Evolutionary conservation across 1,140 invertebrate species (phyloP).

Genomic region (Mycetomoellerius zeteki): DNA sequence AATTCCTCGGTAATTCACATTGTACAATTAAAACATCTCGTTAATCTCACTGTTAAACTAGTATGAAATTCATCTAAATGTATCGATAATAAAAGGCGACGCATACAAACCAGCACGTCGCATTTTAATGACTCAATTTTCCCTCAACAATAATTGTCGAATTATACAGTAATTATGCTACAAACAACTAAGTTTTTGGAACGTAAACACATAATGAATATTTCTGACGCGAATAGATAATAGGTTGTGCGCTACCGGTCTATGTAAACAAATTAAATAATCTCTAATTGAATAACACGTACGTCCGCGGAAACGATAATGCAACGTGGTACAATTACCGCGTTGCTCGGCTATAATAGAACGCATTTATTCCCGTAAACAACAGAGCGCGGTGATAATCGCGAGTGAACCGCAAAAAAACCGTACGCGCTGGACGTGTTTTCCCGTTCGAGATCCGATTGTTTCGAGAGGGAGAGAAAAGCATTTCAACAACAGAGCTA

Average conservation of each 20-base stretch:
- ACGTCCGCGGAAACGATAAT: neutral
- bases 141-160: neutral
- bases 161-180: neutral
- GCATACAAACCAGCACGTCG: neutral
- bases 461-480: slow-evolving; percentile 14
- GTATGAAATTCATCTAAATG: neutral
- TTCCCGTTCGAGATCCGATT: slow-evolving; percentile 42
- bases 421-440: neutral
- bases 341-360: neutral
- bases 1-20: neutral
- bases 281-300: slow-evolving; percentile 30
- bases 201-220: slow-evolving; percentile 3
- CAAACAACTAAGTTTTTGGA: slow-evolving; percentile 5
- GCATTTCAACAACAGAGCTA: neutral
- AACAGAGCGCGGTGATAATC: slow-evolving; percentile 25
- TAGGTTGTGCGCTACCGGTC: neutral
- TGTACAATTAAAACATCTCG: slow-evolving; percentile 15
- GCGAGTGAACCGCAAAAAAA: slow-evolving; percentile 12
- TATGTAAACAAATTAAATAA: slow-evolving; percentile 32
- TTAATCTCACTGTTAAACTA: slow-evolving; percentile 7
- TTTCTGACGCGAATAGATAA: neutral
- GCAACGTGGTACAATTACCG: slow-evolving; percentile 7
- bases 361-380: slow-evolving; percentile 30
- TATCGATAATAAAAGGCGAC: slow-evolving; percentile 16
- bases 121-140: slow-evolving; percentile 20